Base-by-base conservation (phyloP, 2,888 invertebrate species). In the Rhagophthalmus giganteus region DNA sequence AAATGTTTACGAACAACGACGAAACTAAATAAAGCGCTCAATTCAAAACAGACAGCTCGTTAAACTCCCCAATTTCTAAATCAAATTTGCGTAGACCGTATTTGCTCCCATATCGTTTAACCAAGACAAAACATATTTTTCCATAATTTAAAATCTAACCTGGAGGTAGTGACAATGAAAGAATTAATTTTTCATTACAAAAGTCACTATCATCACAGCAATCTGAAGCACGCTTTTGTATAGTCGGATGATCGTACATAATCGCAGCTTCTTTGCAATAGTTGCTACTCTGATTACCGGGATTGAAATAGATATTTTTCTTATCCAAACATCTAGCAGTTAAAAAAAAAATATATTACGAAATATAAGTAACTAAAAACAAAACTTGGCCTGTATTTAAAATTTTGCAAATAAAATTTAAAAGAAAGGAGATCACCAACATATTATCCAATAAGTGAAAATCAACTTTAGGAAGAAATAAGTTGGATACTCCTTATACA, bases 161-260 rank as follows among this genome's bases (percentile, higher is more conserved):
- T 60, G 47, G 35, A 13, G 57, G 41, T 13, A 55, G 32, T 20
- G 55, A 63, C 34, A 70, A 57, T 40, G 65, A 59, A 45, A 80
- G 78, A 53, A 69, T 74, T 66, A 79, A 68, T 58, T 77, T 67
- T 59, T 68, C 70, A 74, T 86, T 88, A 83, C 88, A 89, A 80
- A 79, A 84, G 80, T 86, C 86, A 74, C 79, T 78, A 67, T 79
- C 71, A 53, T 74, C 73, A 78, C 87, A 88, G 83, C 87, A 88
- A 63, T 70, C 69, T 59, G 78, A 63, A 33, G 61, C 74, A 67
- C 72, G 61, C 55, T 41, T 59, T 58, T 57, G 60, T 60, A 38
- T 64, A 60, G 30, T 40, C 24, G 67, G 60, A 59, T 64, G 61
- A 35, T 55, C 55, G 37, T 49, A 44, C 35, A 50, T 39, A 12